These are phyloP conservation scores for Camponotus fellah DNA, from an alignment of 2,888 invertebrate genomes.

Conservation along the genomic window DNA sequence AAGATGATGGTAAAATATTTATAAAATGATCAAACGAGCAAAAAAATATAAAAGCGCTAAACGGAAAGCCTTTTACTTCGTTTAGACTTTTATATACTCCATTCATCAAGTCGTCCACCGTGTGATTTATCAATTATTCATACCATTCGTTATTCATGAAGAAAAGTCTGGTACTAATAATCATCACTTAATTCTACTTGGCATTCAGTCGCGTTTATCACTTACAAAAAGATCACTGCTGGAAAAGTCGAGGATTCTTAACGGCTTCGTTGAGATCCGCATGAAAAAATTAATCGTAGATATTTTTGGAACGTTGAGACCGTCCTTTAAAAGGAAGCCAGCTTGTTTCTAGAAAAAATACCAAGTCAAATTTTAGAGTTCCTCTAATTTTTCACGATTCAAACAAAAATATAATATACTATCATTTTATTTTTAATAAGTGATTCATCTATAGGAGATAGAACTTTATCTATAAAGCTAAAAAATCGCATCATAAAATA, in stretches of 20 bases:
- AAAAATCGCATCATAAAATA: neutral
- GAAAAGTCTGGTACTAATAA: conserved; percentile 53
- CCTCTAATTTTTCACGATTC: neutral
- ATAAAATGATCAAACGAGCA: neutral
- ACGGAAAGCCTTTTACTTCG: conserved; percentile 38
- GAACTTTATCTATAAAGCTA: neutral
- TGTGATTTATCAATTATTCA: conserved; percentile 62
- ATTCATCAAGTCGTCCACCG: conserved; percentile 47
- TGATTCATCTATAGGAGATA: neutral
- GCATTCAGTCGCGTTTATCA: conserved; percentile 38
- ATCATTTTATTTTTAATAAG: neutral
- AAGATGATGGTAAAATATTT: conserved; percentile 7
- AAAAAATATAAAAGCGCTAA: neutral
- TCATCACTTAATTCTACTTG: conserved; percentile 58
- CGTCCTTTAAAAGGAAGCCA: neutral
- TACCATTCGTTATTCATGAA: conserved; percentile 58
- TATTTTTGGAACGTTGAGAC: neutral
- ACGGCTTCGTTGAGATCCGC: conserved; percentile 13
- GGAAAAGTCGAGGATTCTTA: neutral
- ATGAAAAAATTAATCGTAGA: neutral
- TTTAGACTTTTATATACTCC: conserved; percentile 35
- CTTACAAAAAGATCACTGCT: neutral
- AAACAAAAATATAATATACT: neutral
- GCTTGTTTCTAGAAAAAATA: neutral
- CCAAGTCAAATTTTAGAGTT: neutral